Evolutionary conservation across 2,797 vertebrate genomes (phyloP).

Genomic region (Rhodeus uyekii): DNA sequence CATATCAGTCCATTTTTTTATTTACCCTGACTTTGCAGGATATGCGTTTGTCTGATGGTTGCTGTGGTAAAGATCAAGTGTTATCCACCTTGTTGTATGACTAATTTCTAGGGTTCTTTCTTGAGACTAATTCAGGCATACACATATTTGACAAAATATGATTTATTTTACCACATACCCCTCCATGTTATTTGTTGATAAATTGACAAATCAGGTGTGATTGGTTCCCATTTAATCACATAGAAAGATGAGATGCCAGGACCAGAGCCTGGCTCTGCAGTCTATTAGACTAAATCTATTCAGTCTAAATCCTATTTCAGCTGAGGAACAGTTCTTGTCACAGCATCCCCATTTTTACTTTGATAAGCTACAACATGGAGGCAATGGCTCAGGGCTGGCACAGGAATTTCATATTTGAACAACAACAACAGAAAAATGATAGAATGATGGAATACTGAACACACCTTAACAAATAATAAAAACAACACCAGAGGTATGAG

Average conservation of each 20-base stretch:
- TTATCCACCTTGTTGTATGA: conserved; percentile 58
- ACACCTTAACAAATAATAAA: background rate
- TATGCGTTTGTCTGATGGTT: conserved; percentile 61
- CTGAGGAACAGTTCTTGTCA: conserved; percentile 55
- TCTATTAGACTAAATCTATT: conserved; percentile 65
- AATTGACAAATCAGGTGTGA: conserved; percentile 74
- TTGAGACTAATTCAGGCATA: conserved; percentile 67
- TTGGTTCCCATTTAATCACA: conserved; percentile 72
- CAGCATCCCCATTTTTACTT: conserved; percentile 61
- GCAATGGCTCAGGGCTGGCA: conserved; percentile 39
- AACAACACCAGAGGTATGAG: conserved; percentile 2
- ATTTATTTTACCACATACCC: conserved; percentile 69
- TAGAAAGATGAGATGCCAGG: conserved; percentile 68
- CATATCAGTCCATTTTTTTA: background rate
- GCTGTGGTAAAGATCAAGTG: conserved; percentile 52
- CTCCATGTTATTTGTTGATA: conserved; percentile 70
- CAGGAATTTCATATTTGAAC: conserved; percentile 1
- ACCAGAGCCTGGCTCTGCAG: conserved; percentile 57
- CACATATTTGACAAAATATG: conserved; percentile 65
- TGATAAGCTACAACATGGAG: conserved; percentile 56
- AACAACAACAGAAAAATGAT: conserved; percentile 22
- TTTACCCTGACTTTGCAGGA: conserved; percentile 50
- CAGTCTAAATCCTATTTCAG: conserved; percentile 60
- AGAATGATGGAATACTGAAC: background rate
- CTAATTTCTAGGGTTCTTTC: conserved; percentile 65